Percentiles rank a stretch among this genome's conserved stretches.
These are phyloP conservation scores for Cardiocondyla obscurior DNA, from an alignment of 1,140 invertebrate species.

Conservation along the genomic window DNA sequence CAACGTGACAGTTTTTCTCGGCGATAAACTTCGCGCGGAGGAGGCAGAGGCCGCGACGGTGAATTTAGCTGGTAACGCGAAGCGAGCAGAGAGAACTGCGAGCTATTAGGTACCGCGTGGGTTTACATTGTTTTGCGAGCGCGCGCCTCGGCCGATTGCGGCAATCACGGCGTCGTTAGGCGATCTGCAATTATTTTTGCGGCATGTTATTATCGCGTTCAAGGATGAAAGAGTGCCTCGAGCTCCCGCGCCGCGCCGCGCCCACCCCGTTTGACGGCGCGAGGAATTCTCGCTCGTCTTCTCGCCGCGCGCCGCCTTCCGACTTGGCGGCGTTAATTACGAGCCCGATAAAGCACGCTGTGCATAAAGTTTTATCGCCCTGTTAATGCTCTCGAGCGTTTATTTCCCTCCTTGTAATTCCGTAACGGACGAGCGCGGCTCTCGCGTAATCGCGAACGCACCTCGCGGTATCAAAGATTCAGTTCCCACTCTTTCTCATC, in stretches of 20 bases:
- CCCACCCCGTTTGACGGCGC: not conserved
- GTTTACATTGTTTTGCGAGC: conserved; percentile 46
- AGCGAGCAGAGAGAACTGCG: conserved; percentile 33
- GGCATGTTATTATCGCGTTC: conserved; percentile 49
- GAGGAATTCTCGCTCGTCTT: conserved; percentile 17
- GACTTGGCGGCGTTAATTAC: conserved; percentile 47
- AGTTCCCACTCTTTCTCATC: too few relatives aligned
- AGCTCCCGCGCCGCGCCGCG: not conserved
- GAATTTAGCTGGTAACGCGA: conserved; percentile 21
- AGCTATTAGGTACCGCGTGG: conserved; percentile 29
- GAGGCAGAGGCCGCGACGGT: not conserved
- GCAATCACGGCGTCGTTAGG: conserved; percentile 52
- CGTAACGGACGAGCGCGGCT: not conserved
- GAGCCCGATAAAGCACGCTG: conserved; percentile 21
- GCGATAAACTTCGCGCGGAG: conserved; percentile 10
- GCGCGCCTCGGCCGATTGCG: not conserved
- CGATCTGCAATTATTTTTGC: conserved; percentile 51
- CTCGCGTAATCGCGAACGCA: not conserved
- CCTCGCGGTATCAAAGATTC: not conserved
- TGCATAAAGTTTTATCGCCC: conserved; percentile 45
- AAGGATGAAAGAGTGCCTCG: conserved; percentile 43
- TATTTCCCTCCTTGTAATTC: conserved; percentile 28
- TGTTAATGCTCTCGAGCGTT: conserved; percentile 27
- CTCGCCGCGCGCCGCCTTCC: not conserved
- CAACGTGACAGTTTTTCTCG: conserved; percentile 3